Evolutionary conservation across 2,113 vertebrate species (phyloP), one percentile per base, ranked within the genome.

Genomic region (Sturnus vulgaris): DNA sequence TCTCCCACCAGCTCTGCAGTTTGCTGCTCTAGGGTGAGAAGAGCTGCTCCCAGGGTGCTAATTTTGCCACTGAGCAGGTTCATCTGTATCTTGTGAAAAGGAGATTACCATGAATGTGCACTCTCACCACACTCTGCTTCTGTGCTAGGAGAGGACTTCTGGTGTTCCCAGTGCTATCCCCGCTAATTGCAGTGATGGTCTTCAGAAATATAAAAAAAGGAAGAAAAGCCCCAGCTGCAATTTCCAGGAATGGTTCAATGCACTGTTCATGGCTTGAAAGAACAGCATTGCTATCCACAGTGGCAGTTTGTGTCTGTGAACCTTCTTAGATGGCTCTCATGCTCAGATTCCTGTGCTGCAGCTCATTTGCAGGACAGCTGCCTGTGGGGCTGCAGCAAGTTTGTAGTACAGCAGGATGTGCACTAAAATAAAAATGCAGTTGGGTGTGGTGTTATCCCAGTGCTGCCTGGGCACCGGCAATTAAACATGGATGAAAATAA

Each of bases 41-140:
- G 35, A 70, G 60, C 60, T 86, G 78, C 88, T 84, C 37, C 83
- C 72, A 68, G 72, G 65, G 71, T 84, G 86, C 47, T 82, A 84
- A 76, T 91, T 92, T 89, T 95, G 53, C 70, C 2, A 4, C 56
- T 76, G 57, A 84, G 27, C 27, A 89, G 61, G 33, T 50, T 90
- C n/a, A 89, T 87, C 81, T 92, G 17, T 95, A 19, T 76, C 27
- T 73, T 59, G 39, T 91, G 47, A 68, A 87, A 82, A 37, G 46
- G 46, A 60, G 53, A 76, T 79, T 72, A 61, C 46, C 46, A 35
- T 4, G 5, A 93, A 60, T 40, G 15, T 65, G 46, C 28, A 39
- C 28, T 35, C 18, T 89, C 10, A 84, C 37, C 20, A 50, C 11
- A 7, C 19, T 65, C 42, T 71, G 44, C 35, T 71, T 47, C 76